These are phyloP conservation scores for Tragelaphus buxtoni DNA, from an alignment of 2,113 vertebrate genomes.

Conservation along the genomic window DNA sequence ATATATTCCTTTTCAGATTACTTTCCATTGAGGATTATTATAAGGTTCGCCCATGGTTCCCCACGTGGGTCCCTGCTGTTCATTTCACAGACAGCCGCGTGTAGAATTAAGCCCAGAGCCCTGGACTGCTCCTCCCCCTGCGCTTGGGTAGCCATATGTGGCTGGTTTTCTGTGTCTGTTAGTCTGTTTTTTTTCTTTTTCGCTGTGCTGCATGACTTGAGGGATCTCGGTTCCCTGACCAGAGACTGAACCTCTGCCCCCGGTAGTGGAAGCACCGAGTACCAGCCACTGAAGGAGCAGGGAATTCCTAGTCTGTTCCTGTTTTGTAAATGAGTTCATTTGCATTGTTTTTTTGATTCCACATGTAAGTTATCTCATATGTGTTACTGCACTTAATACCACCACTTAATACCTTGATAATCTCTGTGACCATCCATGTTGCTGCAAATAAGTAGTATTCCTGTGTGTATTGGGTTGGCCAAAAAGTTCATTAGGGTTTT, in stretches of 20 bases:
- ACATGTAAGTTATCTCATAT: no score
- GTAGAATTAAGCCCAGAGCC: not conserved
- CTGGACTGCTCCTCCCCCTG: not conserved
- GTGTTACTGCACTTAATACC: not conserved
- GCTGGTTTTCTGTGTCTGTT: not conserved
- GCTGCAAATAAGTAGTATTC: not conserved
- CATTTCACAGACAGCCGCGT: rapidly evolving
- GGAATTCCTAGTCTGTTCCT: not conserved
- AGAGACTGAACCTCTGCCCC: not conserved
- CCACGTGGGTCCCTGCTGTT: not conserved
- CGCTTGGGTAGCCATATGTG: not conserved
- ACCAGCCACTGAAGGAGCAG: not conserved
- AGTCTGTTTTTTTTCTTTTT: not conserved
- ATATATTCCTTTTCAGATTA: rapidly evolving
- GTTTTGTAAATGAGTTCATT: not conserved
- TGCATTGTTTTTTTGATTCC: not conserved
- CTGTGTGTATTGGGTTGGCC: not conserved
- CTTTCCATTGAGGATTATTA: rapidly evolving
- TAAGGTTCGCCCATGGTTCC: not conserved
- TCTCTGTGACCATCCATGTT: not conserved
- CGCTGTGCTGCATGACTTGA: not conserved
- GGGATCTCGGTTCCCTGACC: not conserved
- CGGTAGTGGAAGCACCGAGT: not conserved
- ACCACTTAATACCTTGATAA: not conserved
- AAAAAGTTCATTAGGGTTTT: not conserved